Percentiles rank a stretch among this genome's conserved stretches.
Evolutionary conservation across 2,888 invertebrate genomes (phyloP).

Genomic region (Trissonchulus sp.): DNA sequence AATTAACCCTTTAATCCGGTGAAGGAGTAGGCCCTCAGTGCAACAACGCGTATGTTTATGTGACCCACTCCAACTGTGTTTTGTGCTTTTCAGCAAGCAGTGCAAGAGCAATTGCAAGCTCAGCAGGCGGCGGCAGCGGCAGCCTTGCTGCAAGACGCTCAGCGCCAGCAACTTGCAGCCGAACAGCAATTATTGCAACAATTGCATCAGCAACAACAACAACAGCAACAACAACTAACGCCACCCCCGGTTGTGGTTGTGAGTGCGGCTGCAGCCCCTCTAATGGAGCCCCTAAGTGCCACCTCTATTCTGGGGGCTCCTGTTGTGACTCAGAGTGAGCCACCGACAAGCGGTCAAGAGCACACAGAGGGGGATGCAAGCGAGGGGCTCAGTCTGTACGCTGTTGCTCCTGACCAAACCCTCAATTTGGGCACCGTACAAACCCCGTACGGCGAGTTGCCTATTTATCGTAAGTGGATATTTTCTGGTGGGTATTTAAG

Average conservation of each 20-base stretch:
- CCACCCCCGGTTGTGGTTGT: constrained; percentile 45
- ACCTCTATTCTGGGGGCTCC: background rate
- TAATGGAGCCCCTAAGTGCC: background rate
- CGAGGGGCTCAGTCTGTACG: background rate
- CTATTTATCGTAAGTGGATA: constrained; percentile 30
- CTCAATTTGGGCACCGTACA: constrained; percentile 38
- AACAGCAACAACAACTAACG: constrained; percentile 59
- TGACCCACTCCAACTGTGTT: no score
- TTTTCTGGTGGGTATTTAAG: no score
- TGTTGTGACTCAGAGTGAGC: constrained; percentile 7
- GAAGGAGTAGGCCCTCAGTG: no score
- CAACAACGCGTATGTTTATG: no score
- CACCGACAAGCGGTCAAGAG: background rate
- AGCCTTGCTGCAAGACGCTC: background rate
- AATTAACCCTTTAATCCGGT: no score
- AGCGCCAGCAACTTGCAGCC: constrained; percentile 2
- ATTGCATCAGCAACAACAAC: constrained; percentile 54
- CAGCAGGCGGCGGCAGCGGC: constrained; percentile 9
- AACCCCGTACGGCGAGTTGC: constrained; percentile 35
- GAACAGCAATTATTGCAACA: constrained; percentile 19
- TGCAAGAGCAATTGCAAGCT: background rate
- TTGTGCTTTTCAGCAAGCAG: no score
- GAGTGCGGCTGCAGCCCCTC: constrained; percentile 9
- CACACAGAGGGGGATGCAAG: constrained; percentile 14
- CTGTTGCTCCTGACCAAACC: background rate